phyloP scores from a whole-genome alignment of 2,113 vertebrate genomes.

The Isichthys henryi region DNA sequence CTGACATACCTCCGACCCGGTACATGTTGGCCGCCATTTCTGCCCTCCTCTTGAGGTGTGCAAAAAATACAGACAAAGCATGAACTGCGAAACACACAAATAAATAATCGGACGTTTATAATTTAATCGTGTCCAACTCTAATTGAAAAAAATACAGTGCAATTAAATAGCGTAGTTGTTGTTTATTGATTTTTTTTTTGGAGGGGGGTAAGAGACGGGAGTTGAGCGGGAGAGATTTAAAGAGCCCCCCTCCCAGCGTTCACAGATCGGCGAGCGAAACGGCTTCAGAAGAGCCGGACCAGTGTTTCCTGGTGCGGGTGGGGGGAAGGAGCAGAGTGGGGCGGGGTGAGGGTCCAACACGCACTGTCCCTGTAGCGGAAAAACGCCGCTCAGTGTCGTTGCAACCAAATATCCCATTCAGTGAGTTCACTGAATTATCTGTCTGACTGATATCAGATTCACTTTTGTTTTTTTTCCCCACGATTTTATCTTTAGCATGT shows the following conservation, averaged over 20 bases:
- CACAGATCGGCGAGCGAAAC: conserved; percentile 53
- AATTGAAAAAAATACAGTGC: conserved; percentile 23
- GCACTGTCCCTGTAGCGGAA: background rate
- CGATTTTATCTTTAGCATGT: background rate
- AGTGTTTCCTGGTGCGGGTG: conserved; percentile 50
- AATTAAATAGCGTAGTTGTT: conserved; percentile 20
- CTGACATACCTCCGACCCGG: conserved; percentile 78
- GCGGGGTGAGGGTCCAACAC: background rate
- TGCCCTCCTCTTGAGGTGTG: conserved; percentile 65
- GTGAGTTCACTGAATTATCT: background rate
- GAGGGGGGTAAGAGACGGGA: conserved; percentile 36
- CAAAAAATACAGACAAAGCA: conserved; percentile 44
- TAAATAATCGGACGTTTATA: conserved; percentile 52
- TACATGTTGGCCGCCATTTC: conserved; percentile 87
- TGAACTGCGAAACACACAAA: conserved; percentile 50
- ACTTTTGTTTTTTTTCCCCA: background rate
- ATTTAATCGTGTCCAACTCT: conserved; percentile 36
- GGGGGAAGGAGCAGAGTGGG: conserved; percentile 10
- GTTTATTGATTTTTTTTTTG: conserved; percentile 3
- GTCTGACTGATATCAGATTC: background rate
- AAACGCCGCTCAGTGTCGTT: background rate
- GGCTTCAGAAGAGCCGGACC: conserved; percentile 55
- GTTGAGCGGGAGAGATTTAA: conserved; percentile 43
- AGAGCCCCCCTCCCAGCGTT: conserved; percentile 43
- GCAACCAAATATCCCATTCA: background rate